phyloP scores from a whole-genome alignment of 2,797 vertebrate species.

The Protonibea diacanthus region DNA sequence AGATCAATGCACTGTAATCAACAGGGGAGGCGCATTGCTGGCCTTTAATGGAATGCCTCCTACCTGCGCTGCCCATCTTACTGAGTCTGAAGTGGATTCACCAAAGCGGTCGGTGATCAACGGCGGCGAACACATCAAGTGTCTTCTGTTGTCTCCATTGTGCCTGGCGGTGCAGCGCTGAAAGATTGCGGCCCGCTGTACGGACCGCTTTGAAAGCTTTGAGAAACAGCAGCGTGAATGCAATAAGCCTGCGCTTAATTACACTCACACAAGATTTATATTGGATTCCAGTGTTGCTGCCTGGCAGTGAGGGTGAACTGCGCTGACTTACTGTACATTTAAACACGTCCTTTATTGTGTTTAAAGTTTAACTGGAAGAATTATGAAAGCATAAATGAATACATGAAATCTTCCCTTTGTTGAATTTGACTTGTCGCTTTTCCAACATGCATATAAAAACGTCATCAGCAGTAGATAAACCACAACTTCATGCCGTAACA shows the following conservation, averaged over 20 bases:
- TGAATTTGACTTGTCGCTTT: constrained; percentile 14
- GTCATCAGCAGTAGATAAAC: not conserved
- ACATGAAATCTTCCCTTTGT: not conserved
- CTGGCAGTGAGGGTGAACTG: constrained; percentile 27
- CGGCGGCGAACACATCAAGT: constrained; percentile 38
- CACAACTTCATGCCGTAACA: not conserved
- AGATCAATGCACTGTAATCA: constrained; percentile 59
- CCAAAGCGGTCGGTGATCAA: constrained; percentile 32
- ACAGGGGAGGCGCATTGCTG: constrained; percentile 46
- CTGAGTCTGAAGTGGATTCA: constrained; percentile 44
- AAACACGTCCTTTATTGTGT: constrained; percentile 31
- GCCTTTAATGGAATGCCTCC: constrained; percentile 55
- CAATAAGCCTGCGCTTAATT: constrained; percentile 53
- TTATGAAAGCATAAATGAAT: constrained; percentile 29
- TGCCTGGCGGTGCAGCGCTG: not conserved
- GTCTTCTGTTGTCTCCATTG: constrained; percentile 32
- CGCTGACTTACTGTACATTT: constrained; percentile 15
- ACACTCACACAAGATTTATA: constrained; percentile 49
- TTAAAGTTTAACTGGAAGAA: constrained; percentile 53
- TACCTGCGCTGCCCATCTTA: constrained; percentile 47
- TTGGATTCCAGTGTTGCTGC: constrained; percentile 60
- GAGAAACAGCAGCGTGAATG: constrained; percentile 37
- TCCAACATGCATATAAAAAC: not conserved
- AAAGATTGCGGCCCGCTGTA: constrained; percentile 19
- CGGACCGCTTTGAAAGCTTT: constrained; percentile 33